Evolutionary conservation across 2,113 vertebrate genomes (phyloP).

Genomic region (Eurypyga helias): DNA sequence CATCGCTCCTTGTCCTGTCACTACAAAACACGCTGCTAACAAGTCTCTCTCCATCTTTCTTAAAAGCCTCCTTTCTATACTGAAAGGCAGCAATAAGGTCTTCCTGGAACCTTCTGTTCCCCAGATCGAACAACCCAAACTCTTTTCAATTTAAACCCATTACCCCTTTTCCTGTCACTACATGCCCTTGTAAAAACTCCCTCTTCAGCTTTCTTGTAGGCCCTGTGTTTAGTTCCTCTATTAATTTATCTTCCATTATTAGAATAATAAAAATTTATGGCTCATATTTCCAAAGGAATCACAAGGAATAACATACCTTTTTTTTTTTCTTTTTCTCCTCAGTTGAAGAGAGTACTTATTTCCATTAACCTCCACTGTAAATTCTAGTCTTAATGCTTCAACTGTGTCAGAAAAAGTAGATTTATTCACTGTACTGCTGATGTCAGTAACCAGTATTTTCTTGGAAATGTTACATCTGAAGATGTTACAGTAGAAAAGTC

Average conservation of each 20-base stretch:
- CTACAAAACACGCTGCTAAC: too few relatives aligned
- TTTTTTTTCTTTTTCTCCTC: neutral
- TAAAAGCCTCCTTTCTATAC: too few relatives aligned
- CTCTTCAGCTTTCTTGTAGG: too few relatives aligned
- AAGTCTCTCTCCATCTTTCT: too few relatives aligned
- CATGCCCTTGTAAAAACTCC: too few relatives aligned
- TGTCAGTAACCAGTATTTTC: neutral
- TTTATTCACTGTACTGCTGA: neutral
- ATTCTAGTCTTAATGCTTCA: neutral
- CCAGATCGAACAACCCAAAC: too few relatives aligned
- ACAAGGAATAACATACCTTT: neutral
- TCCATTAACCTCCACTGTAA: constrained; percentile 8
- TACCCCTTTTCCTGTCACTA: too few relatives aligned
- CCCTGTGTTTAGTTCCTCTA: neutral
- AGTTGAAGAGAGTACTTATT: neutral
- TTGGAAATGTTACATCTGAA: neutral
- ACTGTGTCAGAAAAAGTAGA: neutral
- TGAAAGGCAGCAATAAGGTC: too few relatives aligned
- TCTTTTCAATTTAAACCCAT: too few relatives aligned
- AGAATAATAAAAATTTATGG: neutral
- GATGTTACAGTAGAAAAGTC: neutral
- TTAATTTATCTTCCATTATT: neutral
- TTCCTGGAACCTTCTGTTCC: too few relatives aligned
- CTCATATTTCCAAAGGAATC: neutral
- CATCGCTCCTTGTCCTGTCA: too few relatives aligned